These are phyloP conservation scores for Turdus rufiventris DNA, from an alignment of 2,113 vertebrate species.

Conservation along the genomic window DNA sequence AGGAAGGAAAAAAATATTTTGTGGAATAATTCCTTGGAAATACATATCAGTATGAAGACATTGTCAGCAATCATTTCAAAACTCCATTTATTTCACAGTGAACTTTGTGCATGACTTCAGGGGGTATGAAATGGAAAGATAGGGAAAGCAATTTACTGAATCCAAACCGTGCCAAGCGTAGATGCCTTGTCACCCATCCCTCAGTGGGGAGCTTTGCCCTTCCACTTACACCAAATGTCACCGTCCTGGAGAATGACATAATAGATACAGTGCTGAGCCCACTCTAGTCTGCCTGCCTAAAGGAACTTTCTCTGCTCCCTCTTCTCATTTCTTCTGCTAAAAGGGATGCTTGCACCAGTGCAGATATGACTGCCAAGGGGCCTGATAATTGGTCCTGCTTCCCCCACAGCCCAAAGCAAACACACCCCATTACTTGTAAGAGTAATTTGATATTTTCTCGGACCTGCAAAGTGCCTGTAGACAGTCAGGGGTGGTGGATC, in stretches of 20 bases:
- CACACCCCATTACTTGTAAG: rapidly evolving
- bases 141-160: not conserved
- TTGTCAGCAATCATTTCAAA: constrained; percentile 9
- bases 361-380: not conserved
- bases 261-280: not conserved
- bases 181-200: not conserved
- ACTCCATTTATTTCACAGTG: constrained; percentile 13
- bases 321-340: not conserved
- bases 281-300: not conserved
- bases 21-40: not conserved
- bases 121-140: not conserved
- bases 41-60: not conserved
- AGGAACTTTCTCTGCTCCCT: not conserved
- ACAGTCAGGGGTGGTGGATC: not conserved
- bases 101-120: constrained; percentile 17
- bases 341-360: not conserved
- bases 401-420: not conserved
- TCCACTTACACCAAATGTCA: not conserved
- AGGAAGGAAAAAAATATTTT: not conserved
- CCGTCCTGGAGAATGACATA: not conserved
- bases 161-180: not conserved
- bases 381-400: not conserved
- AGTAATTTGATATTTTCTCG: not conserved
- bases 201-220: not conserved
- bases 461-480: not conserved